Conservation (phyloP, 53 echinoderm and acorn worm genomes). For the Echinarachnius parma region DNA sequence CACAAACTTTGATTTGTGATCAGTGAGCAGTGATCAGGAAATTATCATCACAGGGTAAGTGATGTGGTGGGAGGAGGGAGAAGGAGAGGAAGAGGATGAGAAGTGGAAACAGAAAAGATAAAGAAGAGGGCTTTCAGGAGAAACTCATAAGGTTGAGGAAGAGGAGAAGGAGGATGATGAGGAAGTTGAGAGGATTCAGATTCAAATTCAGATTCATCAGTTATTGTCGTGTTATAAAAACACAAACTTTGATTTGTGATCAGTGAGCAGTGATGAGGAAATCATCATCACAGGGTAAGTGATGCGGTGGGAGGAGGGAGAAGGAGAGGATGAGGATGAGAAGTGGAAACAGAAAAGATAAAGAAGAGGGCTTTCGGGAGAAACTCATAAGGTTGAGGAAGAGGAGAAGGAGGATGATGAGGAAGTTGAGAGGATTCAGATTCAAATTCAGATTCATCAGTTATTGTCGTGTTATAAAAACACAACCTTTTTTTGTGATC, state of each 20-base stretch:
- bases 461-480: neutral
- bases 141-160: neutral
- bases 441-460: no score
- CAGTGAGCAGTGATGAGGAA: no score
- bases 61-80: neutral
- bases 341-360: neutral
- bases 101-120: neutral
- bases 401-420: slow-evolving; percentile 1
- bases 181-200: neutral
- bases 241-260: no score
- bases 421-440: neutral
- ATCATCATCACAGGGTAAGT: neutral
- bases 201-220: no score
- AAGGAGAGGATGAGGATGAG: neutral
- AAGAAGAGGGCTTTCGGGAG: neutral
- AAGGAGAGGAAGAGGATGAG: neutral
- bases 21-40: no score
- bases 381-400: neutral
- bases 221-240: neutral
- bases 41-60: no score
- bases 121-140: neutral
- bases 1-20: no score
- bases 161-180: slow-evolving; percentile 1
- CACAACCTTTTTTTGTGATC: no score
- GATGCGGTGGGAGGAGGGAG: neutral